These are phyloP conservation scores for Taeniopygia guttata DNA, from an alignment of 2,797 vertebrate species.

Conservation along the genomic window DNA sequence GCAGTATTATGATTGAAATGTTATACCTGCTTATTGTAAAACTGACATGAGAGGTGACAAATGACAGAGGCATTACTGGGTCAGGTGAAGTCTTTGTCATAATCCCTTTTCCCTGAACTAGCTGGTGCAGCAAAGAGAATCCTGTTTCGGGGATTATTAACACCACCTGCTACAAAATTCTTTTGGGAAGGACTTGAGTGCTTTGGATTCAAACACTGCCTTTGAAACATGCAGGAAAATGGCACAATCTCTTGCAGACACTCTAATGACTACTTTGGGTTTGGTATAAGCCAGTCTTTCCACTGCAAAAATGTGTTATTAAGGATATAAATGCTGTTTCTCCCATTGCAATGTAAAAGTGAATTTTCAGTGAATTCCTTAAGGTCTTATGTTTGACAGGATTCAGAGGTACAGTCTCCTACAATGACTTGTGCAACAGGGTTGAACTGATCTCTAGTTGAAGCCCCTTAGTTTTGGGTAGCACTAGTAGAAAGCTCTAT, in stretches of 20 bases:
- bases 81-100: slow-evolving; percentile 65
- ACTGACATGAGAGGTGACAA: slow-evolving; percentile 67
- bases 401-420: background rate
- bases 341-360: background rate
- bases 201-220: background rate
- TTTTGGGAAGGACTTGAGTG: background rate
- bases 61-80: slow-evolving; percentile 65
- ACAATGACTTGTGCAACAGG: background rate
- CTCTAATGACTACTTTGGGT: background rate
- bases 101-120: slow-evolving; percentile 63
- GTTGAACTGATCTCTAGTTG: background rate
- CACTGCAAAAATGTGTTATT: background rate
- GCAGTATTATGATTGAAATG: slow-evolving; percentile 63
- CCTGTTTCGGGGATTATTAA: slow-evolving; percentile 66
- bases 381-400: background rate
- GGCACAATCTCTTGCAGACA: background rate
- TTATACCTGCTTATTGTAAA: slow-evolving; percentile 67
- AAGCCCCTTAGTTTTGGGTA: background rate
- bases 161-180: slow-evolving; percentile 50
- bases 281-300: background rate
- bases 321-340: background rate
- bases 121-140: slow-evolving; percentile 63
- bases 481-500: background rate
- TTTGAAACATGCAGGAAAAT: background rate
- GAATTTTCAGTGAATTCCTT: background rate